These are phyloP conservation scores for Graphium colonna DNA, from an alignment of 2,888 invertebrate genomes.

Conservation along the genomic window DNA sequence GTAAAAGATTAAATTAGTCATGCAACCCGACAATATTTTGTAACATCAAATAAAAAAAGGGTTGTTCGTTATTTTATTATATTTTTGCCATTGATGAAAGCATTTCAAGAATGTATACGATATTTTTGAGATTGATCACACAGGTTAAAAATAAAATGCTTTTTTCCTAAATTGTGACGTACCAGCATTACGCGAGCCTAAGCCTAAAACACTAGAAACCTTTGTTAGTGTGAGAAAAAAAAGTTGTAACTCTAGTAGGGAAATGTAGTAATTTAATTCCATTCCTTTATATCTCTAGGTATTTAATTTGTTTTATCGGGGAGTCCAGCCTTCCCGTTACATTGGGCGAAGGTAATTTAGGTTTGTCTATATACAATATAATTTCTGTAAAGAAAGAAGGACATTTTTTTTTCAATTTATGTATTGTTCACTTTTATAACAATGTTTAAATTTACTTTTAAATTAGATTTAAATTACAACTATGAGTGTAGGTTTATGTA, in stretches of 20 bases:
- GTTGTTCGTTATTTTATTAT: no score
- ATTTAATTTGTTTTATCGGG: constrained; percentile 30
- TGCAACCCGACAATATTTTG: no score
- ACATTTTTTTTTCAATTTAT: constrained; percentile 47
- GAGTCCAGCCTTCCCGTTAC: constrained; percentile 28
- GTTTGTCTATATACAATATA: constrained; percentile 47
- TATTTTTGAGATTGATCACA: background rate
- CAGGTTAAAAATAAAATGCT: background rate
- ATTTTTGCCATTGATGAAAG: no score
- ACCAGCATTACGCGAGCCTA: constrained; percentile 1
- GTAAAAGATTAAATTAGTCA: no score
- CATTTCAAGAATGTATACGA: no score
- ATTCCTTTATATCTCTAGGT: constrained; percentile 69
- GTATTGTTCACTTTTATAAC: constrained; percentile 40
- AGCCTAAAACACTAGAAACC: background rate
- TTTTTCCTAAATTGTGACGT: background rate
- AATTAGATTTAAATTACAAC: constrained; percentile 52
- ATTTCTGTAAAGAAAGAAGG: constrained; percentile 50
- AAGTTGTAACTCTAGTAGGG: constrained; percentile 32
- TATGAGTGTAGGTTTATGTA: constrained; percentile 62
- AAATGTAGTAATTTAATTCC: constrained; percentile 55
- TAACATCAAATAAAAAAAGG: no score
- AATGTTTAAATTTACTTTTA: constrained; percentile 44
- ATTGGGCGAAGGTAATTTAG: constrained; percentile 37
- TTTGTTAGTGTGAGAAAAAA: constrained; percentile 20